phyloP scores from a whole-genome alignment of 2,888 invertebrate species.

The Octodonta nipae region DNA sequence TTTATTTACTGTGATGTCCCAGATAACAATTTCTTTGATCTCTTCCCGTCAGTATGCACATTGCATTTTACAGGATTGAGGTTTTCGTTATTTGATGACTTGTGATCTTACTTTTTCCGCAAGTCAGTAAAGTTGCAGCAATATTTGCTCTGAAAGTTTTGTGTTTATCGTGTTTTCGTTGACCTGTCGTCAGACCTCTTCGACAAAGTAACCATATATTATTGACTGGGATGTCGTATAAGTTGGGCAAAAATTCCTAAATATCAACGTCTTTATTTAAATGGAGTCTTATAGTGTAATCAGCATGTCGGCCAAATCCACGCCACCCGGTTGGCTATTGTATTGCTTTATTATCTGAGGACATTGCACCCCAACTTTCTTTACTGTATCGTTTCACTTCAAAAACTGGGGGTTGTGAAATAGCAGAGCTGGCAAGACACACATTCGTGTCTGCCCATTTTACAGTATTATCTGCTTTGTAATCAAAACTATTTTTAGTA shows the following conservation, averaged over 20 bases:
- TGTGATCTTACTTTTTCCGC: no score
- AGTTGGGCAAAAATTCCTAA: slow-evolving; percentile 3
- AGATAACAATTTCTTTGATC: slow-evolving; percentile 3
- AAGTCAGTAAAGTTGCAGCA: not conserved
- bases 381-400: slow-evolving; percentile 5
- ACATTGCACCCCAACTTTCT: slow-evolving; percentile 7
- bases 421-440: slow-evolving; percentile 9
- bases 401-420: slow-evolving; percentile 3
- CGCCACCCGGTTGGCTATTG: slow-evolving; percentile 15
- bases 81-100: no score
- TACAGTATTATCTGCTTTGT: slow-evolving; percentile 9
- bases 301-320: slow-evolving; percentile 9
- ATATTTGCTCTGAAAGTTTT: not conserved
- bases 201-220: slow-evolving; percentile 2
- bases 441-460: slow-evolving; percentile 18
- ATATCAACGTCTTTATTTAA: slow-evolving; percentile 7
- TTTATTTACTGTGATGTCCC: not conserved
- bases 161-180: not conserved
- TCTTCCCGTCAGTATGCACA: no score
- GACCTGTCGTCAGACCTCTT: not conserved
- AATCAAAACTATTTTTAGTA: slow-evolving; percentile 7
- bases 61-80: no score
- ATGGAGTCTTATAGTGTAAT: slow-evolving; percentile 6
- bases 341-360: slow-evolving; percentile 15
- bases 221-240: slow-evolving; percentile 3